Conservation (phyloP, 2,888 invertebrate genomes). For the Thecophora atra region DNA sequence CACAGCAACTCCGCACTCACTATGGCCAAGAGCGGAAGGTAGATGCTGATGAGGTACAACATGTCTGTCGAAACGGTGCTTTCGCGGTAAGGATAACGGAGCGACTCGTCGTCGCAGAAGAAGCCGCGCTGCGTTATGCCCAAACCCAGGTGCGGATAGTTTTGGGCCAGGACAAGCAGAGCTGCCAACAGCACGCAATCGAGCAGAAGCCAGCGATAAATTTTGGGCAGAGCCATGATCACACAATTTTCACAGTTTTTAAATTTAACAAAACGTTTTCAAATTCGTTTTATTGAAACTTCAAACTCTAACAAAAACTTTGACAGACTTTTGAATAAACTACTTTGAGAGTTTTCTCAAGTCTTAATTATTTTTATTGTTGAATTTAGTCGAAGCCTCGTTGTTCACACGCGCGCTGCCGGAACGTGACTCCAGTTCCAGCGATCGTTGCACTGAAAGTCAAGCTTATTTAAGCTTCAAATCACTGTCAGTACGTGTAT, state of each 20-base stretch:
- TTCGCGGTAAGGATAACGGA: slow-evolving; percentile 53
- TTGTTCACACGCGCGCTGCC: neutral
- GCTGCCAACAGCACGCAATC: neutral
- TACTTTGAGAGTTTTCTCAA: neutral
- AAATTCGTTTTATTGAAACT: slow-evolving; percentile 21
- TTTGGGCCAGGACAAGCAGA: neutral
- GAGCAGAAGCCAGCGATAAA: neutral
- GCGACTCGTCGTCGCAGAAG: slow-evolving; percentile 52
- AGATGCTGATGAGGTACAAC: slow-evolving; percentile 43
- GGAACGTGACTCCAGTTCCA: neutral
- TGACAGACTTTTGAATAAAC: neutral
- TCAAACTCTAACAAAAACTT: slow-evolving; percentile 20
- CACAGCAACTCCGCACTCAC: slow-evolving; percentile 45
- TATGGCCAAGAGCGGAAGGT: slow-evolving; percentile 46
- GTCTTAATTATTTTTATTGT: neutral
- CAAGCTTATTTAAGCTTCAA: neutral
- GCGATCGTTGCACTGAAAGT: neutral
- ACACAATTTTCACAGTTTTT: neutral
- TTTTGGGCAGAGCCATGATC: slow-evolving; percentile 1
- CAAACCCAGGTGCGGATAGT: slow-evolving; percentile 31
- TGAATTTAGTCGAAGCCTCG: neutral
- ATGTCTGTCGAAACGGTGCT: slow-evolving; percentile 45
- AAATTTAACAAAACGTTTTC: slow-evolving; percentile 13
- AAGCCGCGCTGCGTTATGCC: slow-evolving; percentile 52
- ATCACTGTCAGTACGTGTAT: neutral